Evolutionary conservation across 2,888 invertebrate species (phyloP).

Genomic region (Lathronympha strigana): DNA sequence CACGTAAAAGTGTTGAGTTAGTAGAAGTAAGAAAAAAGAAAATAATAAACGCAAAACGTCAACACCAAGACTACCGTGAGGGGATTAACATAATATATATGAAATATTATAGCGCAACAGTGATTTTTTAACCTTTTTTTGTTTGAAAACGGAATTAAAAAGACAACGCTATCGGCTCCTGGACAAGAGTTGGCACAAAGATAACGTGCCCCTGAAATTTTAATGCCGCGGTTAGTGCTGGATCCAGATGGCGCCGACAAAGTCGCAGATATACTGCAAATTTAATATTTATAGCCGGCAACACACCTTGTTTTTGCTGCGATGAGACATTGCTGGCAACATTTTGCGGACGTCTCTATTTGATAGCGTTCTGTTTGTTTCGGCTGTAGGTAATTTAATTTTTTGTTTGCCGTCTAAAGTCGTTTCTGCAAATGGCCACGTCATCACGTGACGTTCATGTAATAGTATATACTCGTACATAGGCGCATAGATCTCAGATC

Average conservation of each 20-base stretch:
- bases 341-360: slow-evolving; percentile 46
- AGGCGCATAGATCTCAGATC: too few species aligned
- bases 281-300: slow-evolving; percentile 79
- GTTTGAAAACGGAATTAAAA: slow-evolving; percentile 30
- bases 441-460: slow-evolving; percentile 7
- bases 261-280: slow-evolving; percentile 68
- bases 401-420: slow-evolving; percentile 37
- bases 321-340: slow-evolving; percentile 62
- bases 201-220: slow-evolving; percentile 75
- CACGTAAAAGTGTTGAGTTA: too few species aligned
- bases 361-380: slow-evolving; percentile 44
- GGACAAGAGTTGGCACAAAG: slow-evolving; percentile 63
- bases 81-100: not conserved
- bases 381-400: slow-evolving; percentile 40
- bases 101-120: not conserved
- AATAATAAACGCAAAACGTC: too few species aligned
- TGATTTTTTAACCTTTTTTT: not conserved
- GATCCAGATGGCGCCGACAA: slow-evolving; percentile 71
- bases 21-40: too few species aligned
- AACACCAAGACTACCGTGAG: too few species aligned
- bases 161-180: slow-evolving; percentile 52
- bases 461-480: too few species aligned
- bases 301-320: slow-evolving; percentile 69
- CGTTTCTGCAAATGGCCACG: slow-evolving; percentile 27
- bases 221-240: slow-evolving; percentile 72